Base-by-base conservation (phyloP, 2,113 vertebrate species). In the Barbus barbus region DNA sequence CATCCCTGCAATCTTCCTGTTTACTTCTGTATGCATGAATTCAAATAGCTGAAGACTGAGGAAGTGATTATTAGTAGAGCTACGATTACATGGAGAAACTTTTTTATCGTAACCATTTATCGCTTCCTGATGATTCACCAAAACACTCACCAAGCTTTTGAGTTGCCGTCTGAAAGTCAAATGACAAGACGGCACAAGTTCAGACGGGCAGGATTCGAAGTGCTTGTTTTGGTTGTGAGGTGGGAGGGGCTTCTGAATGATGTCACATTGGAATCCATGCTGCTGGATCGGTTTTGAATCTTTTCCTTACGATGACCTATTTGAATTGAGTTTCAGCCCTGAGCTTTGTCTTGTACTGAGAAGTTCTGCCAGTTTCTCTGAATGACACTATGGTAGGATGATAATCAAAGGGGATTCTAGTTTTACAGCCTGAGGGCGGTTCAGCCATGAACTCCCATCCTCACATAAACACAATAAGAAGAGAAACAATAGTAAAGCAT, bases 1-100 rank as follows among this genome's bases (percentile, higher is more conserved):
- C 26, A 58, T 38, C 53, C 65, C 31, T 38, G 9, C 78, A n/a
- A 51, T 72, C 81, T 90, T 89, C 86, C 85, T 88, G 81, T 90
- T 90, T 82, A 88, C 74, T 75, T 80, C 36, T 56, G 14, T 46
- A 65, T 53, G 36, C 28, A 38, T 5, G 9, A 33, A 38, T 48
- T 81, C 5, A 80, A 33, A 63, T 72, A 75, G 31, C 8, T 24
- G 61, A 31, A 28, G 24, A 18, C 31, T 3, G 48, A 81, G 67
- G 61, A 56, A 71, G 22, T 63, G 41, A 67, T 51, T 84, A 63
- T 65, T 16, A 82, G 48, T 12, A n/a, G 38, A 51, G 28, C 56
- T 38, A 28, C 3, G 2, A 18, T 38, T 58, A 77, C 33, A 41
- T 44, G 31, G 46, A 31, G 5, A 2, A 18, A 28, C 48, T 33